A percentile compares a stretch with the other conserved stretches of the same genome.
Evolutionary conservation across 2,113 vertebrate species (phyloP).

Genomic region (Bos taurus): ARS-UCD2.0 NC_037328.1:144263501-144264000

Average conservation of each 20-base stretch:
- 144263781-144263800: fast-evolving
- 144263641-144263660: not conserved
- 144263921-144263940: fast-evolving
- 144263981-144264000: not conserved
- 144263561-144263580: not conserved
- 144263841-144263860: fast-evolving
- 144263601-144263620: fast-evolving
- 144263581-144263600: fast-evolving
- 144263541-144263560: fast-evolving
- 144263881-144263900: fast-evolving
- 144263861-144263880: not conserved
- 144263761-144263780: fast-evolving
- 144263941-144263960: fast-evolving
- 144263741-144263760: fast-evolving
- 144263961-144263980: not conserved
- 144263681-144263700: not conserved
- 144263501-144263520: not conserved
- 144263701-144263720: not conserved
- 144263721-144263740: fast-evolving
- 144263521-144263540: not conserved
- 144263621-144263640: fast-evolving
- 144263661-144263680: fast-evolving
- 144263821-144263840: not conserved
- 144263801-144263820: fast-evolving
- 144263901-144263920: not conserved